phyloP scores from a whole-genome alignment of 2,113 vertebrate genomes.

The Crotalus viridis region DNA sequence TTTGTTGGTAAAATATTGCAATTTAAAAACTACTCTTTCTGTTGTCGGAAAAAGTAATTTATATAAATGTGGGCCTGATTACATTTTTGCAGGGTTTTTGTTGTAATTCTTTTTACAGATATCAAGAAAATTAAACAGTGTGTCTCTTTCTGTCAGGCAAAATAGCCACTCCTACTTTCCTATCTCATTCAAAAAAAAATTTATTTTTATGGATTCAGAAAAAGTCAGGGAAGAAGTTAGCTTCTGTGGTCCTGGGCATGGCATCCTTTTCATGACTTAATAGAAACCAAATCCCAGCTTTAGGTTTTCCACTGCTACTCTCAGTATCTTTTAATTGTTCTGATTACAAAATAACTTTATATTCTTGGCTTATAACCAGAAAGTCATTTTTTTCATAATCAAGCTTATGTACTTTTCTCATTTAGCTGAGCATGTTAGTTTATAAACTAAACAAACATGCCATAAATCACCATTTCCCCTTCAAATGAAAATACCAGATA shows the following conservation, averaged over 20 bases:
- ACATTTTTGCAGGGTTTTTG: no score
- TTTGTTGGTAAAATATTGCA: no score
- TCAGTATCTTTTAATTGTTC: neutral
- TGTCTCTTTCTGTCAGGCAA: neutral
- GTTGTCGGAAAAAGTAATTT: no score
- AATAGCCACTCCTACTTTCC: neutral
- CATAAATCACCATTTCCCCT: neutral
- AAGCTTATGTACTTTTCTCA: neutral
- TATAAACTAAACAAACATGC: neutral
- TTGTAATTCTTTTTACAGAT: no score
- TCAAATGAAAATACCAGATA: neutral
- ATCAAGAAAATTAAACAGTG: no score
- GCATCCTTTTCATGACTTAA: neutral
- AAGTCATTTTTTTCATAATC: neutral
- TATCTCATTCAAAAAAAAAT: neutral
- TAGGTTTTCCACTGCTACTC: neutral
- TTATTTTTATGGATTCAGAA: no score
- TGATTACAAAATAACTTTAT: neutral
- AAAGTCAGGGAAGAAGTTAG: neutral
- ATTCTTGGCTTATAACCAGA: neutral
- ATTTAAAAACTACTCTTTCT: no score
- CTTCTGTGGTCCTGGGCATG: neutral
- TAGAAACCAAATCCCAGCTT: neutral
- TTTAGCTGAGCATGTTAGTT: neutral
- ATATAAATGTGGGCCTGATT: no score